phyloP scores from a whole-genome alignment of 2,888 invertebrate genomes.

The Drosophila acutilabella region DNA sequence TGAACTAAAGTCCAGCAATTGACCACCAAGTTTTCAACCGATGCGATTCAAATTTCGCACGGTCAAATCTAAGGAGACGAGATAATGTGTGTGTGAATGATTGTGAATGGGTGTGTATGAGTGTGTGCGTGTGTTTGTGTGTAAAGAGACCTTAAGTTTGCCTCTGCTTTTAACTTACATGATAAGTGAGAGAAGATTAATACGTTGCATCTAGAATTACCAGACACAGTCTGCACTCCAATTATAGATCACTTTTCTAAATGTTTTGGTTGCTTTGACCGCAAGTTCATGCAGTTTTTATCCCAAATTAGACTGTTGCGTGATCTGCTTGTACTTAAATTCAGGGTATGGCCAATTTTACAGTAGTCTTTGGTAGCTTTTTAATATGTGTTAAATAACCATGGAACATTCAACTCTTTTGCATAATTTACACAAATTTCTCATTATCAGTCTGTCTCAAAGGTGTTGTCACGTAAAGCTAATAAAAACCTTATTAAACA shows the following conservation, averaged over 20 bases:
- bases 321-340: no score
- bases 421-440: no score
- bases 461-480: no score
- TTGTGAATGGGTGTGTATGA: not conserved
- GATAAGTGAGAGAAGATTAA: conserved; percentile 37
- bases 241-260: conserved; percentile 16
- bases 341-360: no score
- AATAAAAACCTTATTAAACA: no score
- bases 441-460: no score
- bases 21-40: conserved; percentile 36
- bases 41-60: conserved; percentile 44
- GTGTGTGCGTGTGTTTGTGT: conserved; percentile 2
- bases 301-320: not conserved
- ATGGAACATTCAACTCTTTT: no score
- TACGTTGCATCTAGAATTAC: conserved; percentile 18
- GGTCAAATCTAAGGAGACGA: conserved; percentile 5
- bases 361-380: no score
- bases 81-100: not conserved
- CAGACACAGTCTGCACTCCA: conserved; percentile 2
- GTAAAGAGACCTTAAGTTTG: conserved; percentile 10
- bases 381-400: no score
- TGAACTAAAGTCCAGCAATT: conserved; percentile 43
- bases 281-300: conserved; percentile 6
- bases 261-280: not conserved
- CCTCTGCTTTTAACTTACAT: conserved; percentile 31